Conservation (phyloP, 2,113 vertebrate species). For the Poeciliopsis turrubarensis region DNA sequence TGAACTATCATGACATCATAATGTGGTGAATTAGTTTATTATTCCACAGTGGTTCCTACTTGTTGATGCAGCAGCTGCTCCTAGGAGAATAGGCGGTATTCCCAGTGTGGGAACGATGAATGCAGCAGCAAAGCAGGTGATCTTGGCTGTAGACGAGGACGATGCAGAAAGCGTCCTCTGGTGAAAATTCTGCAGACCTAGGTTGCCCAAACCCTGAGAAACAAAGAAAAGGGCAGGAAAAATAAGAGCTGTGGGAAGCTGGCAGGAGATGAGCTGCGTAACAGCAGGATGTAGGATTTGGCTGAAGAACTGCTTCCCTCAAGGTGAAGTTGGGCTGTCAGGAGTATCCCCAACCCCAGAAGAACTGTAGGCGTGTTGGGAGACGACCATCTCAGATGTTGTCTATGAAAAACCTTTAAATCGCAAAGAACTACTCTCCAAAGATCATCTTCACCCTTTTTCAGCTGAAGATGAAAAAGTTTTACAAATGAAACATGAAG, state of each 20-base stretch:
- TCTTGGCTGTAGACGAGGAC: conserved; percentile 72
- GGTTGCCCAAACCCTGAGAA: conserved; percentile 79
- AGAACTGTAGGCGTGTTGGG: not conserved
- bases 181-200: conserved; percentile 84
- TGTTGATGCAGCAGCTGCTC: conserved; percentile 82
- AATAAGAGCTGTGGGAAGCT: too few relatives aligned
- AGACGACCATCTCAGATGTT: too few relatives aligned
- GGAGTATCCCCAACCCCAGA: not conserved
- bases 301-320: not conserved
- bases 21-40: too few relatives aligned
- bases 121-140: conserved; percentile 79
- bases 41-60: conserved; percentile 55
- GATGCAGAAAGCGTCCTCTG: conserved; percentile 81
- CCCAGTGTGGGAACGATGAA: conserved; percentile 74
- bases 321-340: not conserved
- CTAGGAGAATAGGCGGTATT: conserved; percentile 81
- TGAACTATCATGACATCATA: too few relatives aligned
- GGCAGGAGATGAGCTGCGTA: not conserved
- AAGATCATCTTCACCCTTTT: too few relatives aligned
- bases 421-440: too few relatives aligned
- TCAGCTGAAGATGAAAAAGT: too few relatives aligned
- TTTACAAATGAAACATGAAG: too few relatives aligned
- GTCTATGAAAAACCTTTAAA: too few relatives aligned
- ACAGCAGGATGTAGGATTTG: not conserved
- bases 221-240: too few relatives aligned